Conservation (phyloP, 2,113 vertebrate genomes). For the Alligator sinensis region DNA sequence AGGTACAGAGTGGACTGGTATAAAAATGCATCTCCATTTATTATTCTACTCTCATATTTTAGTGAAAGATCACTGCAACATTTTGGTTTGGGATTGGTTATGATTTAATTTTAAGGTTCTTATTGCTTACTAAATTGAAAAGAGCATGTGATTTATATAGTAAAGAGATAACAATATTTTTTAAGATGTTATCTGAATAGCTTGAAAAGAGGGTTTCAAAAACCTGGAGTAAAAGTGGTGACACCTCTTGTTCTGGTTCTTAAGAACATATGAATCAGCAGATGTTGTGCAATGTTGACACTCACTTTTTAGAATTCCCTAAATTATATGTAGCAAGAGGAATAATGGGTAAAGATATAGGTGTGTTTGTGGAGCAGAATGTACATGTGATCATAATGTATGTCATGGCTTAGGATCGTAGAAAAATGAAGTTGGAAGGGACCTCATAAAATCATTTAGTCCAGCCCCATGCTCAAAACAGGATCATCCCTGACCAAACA, state of each 20-base stretch:
- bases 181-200: background rate
- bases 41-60: background rate
- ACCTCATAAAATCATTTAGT: no score
- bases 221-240: background rate
- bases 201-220: background rate
- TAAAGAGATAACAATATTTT: background rate
- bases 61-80: accelerated
- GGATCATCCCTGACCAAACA: no score
- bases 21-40: background rate
- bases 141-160: background rate
- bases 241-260: background rate
- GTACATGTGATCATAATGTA: background rate
- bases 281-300: background rate
- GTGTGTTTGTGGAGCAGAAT: background rate
- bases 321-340: background rate
- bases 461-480: no score
- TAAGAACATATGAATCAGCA: background rate
- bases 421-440: no score
- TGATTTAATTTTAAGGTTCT: background rate
- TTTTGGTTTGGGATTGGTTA: background rate
- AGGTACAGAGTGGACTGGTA: background rate
- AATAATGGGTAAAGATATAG: background rate
- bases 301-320: background rate
- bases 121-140: background rate
- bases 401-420: background rate